Percentiles rank a stretch among this genome's conserved stretches.
Conservation (phyloP, 2,113 vertebrate species). For the Gymnocephalus cernua region DNA sequence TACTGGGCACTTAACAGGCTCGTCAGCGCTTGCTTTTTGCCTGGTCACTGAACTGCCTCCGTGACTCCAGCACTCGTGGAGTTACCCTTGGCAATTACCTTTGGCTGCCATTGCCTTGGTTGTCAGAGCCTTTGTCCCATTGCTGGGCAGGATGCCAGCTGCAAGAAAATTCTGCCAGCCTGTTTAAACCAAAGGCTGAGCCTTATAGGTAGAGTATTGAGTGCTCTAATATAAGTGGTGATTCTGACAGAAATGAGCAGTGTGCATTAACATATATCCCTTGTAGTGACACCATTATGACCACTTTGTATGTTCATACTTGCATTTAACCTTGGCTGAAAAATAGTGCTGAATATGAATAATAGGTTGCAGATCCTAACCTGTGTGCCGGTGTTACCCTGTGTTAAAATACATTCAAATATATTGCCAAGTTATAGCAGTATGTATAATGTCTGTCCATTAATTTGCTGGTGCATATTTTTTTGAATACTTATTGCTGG, state of each 20-base stretch:
- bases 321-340: conserved; percentile 75
- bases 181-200: conserved; percentile 34
- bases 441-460: conserved; percentile 65
- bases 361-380: conserved; percentile 63
- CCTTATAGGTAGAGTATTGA: conserved; percentile 33
- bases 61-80: conserved; percentile 48
- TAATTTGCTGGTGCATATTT: conserved; percentile 63
- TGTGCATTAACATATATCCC: conserved; percentile 65
- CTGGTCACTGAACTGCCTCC: conserved; percentile 49
- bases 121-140: conserved; percentile 58
- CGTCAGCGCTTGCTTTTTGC: conserved; percentile 38
- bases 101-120: conserved; percentile 52
- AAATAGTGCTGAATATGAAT: conserved; percentile 68
- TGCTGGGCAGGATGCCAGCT: conserved; percentile 56
- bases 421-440: conserved; percentile 48
- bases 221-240: conserved; percentile 18
- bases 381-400: conserved; percentile 42
- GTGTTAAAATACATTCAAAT: conserved; percentile 69
- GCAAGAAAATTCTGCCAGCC: conserved; percentile 40
- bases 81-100: conserved; percentile 63
- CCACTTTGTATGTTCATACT: conserved; percentile 60
- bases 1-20: conserved; percentile 35
- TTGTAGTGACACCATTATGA: conserved; percentile 64
- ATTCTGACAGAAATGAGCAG: conserved; percentile 56
- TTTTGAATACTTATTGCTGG: conserved; percentile 63